Base-by-base conservation (phyloP, 2,797 vertebrate genomes). In the Molossus alvarezi region DNA sequence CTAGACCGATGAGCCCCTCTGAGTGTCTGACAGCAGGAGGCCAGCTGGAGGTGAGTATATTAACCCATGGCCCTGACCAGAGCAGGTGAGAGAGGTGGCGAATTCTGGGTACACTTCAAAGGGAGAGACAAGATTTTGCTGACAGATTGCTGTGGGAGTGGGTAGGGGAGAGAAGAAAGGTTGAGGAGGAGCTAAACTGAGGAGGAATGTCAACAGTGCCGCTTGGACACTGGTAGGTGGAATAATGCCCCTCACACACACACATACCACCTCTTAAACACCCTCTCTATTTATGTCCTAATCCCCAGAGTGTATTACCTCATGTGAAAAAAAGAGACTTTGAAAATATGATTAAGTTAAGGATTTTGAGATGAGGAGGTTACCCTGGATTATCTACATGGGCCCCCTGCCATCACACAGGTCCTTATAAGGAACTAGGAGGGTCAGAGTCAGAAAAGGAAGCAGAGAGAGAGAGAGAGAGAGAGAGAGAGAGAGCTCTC, bases 51-150 rank as follows among this genome's bases (percentile, higher is more conserved):
- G 29, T 13, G 45, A 5, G 23, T 5, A 4, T 14, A 9, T 33
- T 41, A n/a, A 14, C 69, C 82, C 33, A 18, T 7, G 51, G 53
- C 21, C 7, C 3, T 0, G 27, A 2, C 10, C 18, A 27, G 33
- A 3, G 11, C 20, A 11, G 5, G 7, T 4, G 1, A 37, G 55
- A 37, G 55, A 41, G 1, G 6, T 4, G 33, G 37, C 18, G 1
- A 1, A 33, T n/a, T 69, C 60, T 45, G 9, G 29, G 62, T 4
- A 1, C 10, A 18, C 9, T n/a, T 55, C 48, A 2, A 18, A 55
- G 33, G 33, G 5, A 37, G 2, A 73, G 60, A 11, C 37, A 27
- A 41, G 51, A 9, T n/a, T 53, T 6, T 41, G 15, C 29, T 14
- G 29, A 27, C 3, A 29, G 41, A 1, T 9, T 23, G 17, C 21